Conservation (phyloP, 2,113 vertebrate genomes). For the Macrotis lagotis region DNA sequence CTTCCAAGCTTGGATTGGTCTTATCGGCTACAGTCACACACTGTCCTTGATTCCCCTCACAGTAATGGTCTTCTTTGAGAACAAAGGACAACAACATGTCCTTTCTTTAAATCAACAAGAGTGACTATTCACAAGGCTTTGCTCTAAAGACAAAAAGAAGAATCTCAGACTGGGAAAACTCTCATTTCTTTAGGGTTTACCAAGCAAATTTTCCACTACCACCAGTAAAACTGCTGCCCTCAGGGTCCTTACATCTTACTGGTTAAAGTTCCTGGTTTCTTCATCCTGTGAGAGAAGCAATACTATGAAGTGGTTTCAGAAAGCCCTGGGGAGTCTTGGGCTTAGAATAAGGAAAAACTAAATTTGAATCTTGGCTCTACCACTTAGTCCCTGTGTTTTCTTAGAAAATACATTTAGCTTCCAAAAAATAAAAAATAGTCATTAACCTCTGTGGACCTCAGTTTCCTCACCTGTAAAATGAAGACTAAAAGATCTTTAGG, state of each 20-base stretch:
- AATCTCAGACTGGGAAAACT: neutral
- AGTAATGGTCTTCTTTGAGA: too few species aligned
- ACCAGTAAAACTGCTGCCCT: neutral
- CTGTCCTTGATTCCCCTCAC: too few species aligned
- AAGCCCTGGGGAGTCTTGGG: neutral
- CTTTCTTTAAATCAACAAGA: neutral
- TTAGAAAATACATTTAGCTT: neutral
- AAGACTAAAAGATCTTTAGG: neutral
- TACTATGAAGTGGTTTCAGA: neutral
- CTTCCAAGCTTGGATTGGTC: too few species aligned
- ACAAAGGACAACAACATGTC: neutral
- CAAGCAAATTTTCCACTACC: neutral
- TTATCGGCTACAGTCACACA: too few species aligned
- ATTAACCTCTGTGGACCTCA: neutral
- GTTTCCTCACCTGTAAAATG: neutral
- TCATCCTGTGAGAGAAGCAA: neutral
- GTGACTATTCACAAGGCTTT: neutral
- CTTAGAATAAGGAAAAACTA: neutral
- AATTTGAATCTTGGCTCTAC: neutral
- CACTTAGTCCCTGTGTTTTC: neutral
- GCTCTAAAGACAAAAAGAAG: neutral
- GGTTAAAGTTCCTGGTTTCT: neutral
- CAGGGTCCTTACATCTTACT: neutral
- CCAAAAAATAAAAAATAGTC: neutral
- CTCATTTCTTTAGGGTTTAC: neutral